Percentiles rank a stretch among this genome's conserved stretches.
These are phyloP conservation scores for Pollicipes pollicipes DNA, from an alignment of 1,140 invertebrate species.

Conservation along the genomic window DNA sequence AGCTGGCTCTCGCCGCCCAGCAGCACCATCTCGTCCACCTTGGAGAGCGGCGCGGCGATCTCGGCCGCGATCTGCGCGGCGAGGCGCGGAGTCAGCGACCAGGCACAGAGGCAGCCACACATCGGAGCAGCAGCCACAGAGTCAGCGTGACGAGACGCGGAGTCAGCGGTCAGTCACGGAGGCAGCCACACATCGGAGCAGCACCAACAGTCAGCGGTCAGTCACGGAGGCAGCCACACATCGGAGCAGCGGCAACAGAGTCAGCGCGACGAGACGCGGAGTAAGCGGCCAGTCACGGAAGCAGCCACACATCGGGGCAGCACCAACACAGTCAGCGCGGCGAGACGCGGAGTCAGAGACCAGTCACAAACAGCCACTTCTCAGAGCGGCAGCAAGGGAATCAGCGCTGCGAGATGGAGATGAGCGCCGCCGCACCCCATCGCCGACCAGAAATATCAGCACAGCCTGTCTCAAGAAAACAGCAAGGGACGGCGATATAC, in stretches of 20 bases:
- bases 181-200: too few relatives aligned
- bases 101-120: not conserved
- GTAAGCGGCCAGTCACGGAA: not conserved
- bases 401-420: not conserved
- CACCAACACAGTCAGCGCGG: not conserved
- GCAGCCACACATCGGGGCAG: not conserved
- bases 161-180: not conserved
- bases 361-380: not conserved
- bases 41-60: slow-evolving; percentile 76
- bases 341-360: slow-evolving; percentile 6
- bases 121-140: too few relatives aligned
- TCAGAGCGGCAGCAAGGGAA: slow-evolving; percentile 7
- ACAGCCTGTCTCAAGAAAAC: too few relatives aligned
- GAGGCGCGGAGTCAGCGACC: slow-evolving; percentile 3
- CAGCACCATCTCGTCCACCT: slow-evolving; percentile 90
- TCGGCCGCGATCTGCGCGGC: slow-evolving; percentile 74
- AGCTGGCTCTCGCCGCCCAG: slow-evolving; percentile 57
- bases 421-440: not conserved
- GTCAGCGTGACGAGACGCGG: not conserved
- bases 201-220: slow-evolving; percentile 5
- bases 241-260: slow-evolving; percentile 4
- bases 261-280: not conserved
- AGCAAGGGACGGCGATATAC: too few relatives aligned
- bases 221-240: slow-evolving; percentile 7
- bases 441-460: too few relatives aligned